A percentile compares a stretch with the other conserved stretches of the same genome.
Evolutionary conservation across 2,797 vertebrate species (phyloP).

Genomic region (Dallia pectoralis): DNA sequence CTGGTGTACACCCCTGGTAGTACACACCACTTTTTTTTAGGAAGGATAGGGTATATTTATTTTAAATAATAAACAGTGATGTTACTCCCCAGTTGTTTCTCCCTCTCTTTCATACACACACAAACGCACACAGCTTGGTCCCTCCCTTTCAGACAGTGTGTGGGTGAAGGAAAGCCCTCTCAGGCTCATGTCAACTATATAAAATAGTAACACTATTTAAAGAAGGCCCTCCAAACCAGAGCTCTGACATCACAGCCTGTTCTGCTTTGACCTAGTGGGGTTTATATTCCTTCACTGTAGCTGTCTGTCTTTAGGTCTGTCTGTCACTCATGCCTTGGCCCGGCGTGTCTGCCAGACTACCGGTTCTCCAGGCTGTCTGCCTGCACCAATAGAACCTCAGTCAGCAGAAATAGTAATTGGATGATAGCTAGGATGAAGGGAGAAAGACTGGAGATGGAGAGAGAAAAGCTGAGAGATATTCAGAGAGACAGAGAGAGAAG

Average conservation of each 20-base stretch:
- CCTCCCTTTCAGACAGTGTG: conserved; percentile 7
- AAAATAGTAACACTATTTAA: background rate
- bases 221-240: background rate
- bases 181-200: conserved; percentile 1
- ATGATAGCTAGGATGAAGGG: conserved; percentile 6
- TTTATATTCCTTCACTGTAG: background rate
- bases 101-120: background rate
- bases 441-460: background rate
- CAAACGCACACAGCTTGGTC: too few relatives aligned
- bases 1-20: too few relatives aligned
- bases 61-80: background rate
- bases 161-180: background rate
- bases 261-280: background rate
- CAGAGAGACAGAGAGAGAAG: background rate
- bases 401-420: background rate
- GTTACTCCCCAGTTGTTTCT: background rate
- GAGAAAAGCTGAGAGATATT: background rate
- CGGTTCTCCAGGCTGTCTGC: background rate
- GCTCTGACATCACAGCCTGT: conserved; percentile 8
- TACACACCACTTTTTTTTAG: too few relatives aligned
- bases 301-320: background rate
- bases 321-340: background rate
- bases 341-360: too few relatives aligned
- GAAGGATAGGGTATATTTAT: background rate
- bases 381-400: background rate